Conservation (phyloP, 2,113 vertebrate species). For the Catharus bicknelli region DNA sequence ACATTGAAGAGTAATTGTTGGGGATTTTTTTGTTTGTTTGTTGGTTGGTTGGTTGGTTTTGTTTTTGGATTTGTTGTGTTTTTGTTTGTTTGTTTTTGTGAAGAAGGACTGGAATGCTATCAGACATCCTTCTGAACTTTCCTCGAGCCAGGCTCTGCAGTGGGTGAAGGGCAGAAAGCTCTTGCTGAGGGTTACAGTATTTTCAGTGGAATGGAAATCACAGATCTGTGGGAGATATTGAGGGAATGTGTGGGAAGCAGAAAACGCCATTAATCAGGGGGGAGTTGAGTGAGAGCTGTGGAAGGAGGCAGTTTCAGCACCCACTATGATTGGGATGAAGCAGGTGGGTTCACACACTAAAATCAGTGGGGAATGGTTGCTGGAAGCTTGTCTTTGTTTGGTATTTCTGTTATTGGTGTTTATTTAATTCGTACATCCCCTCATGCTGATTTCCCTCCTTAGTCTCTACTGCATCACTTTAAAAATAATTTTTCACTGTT, state of each 20-base stretch:
- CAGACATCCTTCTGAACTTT: not conserved
- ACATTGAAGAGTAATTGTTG: not conserved
- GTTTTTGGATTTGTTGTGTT: no score
- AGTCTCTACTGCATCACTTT: not conserved
- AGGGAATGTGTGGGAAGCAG: not conserved
- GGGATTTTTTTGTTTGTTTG: no score
- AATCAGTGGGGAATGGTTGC: not conserved
- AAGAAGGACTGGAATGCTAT: not conserved
- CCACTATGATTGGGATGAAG: not conserved
- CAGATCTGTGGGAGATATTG: accelerated
- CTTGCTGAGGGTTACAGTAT: not conserved
- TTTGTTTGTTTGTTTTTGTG: no score
- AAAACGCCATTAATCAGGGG: not conserved
- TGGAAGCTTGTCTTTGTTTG: not conserved
- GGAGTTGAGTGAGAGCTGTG: not conserved
- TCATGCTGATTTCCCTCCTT: not conserved
- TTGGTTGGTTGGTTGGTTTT: no score
- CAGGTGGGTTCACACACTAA: not conserved
- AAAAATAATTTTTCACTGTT: not conserved
- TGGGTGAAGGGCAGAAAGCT: not conserved
- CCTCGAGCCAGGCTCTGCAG: not conserved
- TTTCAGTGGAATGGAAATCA: accelerated
- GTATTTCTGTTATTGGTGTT: not conserved
- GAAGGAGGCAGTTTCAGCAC: not conserved
- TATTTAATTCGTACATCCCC: not conserved